Evolutionary conservation across 2,113 vertebrate genomes (phyloP), one percentile per base, ranked within the genome.

Genomic region (Sylvicapra grimmia): DNA sequence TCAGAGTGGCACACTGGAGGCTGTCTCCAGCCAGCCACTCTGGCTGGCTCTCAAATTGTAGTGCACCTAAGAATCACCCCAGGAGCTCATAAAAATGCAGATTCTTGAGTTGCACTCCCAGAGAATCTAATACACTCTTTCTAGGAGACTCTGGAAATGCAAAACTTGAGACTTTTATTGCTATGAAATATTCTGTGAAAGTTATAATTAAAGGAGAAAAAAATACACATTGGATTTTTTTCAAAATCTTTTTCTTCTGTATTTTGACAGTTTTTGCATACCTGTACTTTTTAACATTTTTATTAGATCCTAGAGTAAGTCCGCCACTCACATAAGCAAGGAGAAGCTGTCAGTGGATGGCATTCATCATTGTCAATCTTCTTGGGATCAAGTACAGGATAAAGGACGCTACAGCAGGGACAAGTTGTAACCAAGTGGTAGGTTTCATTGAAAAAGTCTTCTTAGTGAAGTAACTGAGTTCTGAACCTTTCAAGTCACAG

Each of bases 161-260:
- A 68, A 94, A 79, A 44, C 31, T 80, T 87, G 77, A 90, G 25
- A 19, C n/a, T 47, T 97, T 96, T 91, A 86, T 77, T 95, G 89
- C 86, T 92, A 14, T 97, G 92, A 90, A 86, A 85, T 82, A 65
- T 94, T 92, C 86, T 92, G 4, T 97, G 92, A 49, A 86, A 85
- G 63, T 33, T 90, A 53, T 40, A 88, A 89, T 85, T 90, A 88
- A 80, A 51, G n/a, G 47, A 68, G 21, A 56, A 90, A 63, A 29
- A 92, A 89, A 80, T n/a, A 16, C 23, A 63, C 31, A 33, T 44
- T 96, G 11, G 23, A 53, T 29, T 94, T 29, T 93, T 94, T 92
- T 95, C 27, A 93, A 16, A 25, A 56, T 89, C 44, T 95, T 95
- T 68, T 29, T 23, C 44, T 53, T 89, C 21, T 40, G 51, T 75